phyloP scores from a whole-genome alignment of 2,888 invertebrate genomes.

The Cylloceria caligata region DNA sequence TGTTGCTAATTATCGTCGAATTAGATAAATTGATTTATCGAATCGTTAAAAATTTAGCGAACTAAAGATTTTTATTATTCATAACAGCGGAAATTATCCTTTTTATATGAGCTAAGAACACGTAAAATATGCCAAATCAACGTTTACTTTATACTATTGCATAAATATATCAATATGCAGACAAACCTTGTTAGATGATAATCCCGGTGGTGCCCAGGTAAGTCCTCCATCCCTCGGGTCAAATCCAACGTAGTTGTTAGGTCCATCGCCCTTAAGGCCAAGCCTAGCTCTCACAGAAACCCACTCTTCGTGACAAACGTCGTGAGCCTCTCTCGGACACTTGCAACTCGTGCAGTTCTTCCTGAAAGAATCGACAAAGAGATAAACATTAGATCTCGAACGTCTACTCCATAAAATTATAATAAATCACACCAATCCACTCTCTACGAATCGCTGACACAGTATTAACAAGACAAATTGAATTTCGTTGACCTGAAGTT shows the following conservation, averaged over 20 bases:
- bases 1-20: no score
- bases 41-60: not conserved
- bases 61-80: not conserved
- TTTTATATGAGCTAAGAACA: not conserved
- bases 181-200: constrained; percentile 84
- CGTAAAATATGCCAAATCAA: not conserved
- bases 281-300: constrained; percentile 91
- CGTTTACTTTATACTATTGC: not conserved
- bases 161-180: not conserved
- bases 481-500: not conserved
- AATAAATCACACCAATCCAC: not conserved
- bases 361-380: constrained; percentile 86
- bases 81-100: not conserved
- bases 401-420: not conserved
- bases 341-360: constrained; percentile 97
- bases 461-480: not conserved
- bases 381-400: not conserved
- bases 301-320: constrained; percentile 95
- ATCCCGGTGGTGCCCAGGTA: constrained; percentile 91
- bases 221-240: constrained; percentile 89
- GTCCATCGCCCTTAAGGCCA: constrained; percentile 88
- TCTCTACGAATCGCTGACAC: not conserved
- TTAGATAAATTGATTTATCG: no score
- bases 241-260: constrained; percentile 85
- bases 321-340: constrained; percentile 95